A percentile compares a stretch with the other conserved stretches of the same genome.
Conservation (phyloP, 2,113 vertebrate species). For the Rhinogobius similis region DNA sequence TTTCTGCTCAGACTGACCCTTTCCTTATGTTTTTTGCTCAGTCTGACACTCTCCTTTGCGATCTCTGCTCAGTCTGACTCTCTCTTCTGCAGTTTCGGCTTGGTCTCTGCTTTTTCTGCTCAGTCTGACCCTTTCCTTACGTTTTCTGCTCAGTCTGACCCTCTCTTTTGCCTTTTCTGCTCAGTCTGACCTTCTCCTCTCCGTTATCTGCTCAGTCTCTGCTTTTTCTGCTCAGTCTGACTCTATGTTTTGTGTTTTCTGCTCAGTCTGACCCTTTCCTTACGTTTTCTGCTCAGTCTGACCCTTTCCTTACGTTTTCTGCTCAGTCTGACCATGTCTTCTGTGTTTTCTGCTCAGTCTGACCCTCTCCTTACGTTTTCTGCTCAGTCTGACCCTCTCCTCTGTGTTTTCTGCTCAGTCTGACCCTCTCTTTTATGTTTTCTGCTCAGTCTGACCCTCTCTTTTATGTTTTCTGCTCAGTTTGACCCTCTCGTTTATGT, state of each 20-base stretch:
- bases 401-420: background rate
- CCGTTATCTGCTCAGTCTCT: too few species aligned
- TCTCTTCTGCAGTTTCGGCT: too few species aligned
- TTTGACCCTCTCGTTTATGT: too few species aligned
- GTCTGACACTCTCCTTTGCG: background rate
- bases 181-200: background rate
- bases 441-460: background rate
- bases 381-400: background rate
- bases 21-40: background rate
- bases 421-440: too few species aligned
- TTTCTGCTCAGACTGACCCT: background rate
- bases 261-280: background rate
- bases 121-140: background rate
- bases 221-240: background rate
- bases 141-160: background rate
- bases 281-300: background rate
- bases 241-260: background rate
- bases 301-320: background rate
- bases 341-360: too few species aligned
- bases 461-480: background rate
- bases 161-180: background rate
- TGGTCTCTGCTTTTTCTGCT: background rate
- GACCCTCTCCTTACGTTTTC: too few species aligned
- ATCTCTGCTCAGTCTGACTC: background rate
- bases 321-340: background rate